These are phyloP conservation scores for Herminia tarsipennalis DNA, from an alignment of 2,888 invertebrate genomes.

Conservation along the genomic window DNA sequence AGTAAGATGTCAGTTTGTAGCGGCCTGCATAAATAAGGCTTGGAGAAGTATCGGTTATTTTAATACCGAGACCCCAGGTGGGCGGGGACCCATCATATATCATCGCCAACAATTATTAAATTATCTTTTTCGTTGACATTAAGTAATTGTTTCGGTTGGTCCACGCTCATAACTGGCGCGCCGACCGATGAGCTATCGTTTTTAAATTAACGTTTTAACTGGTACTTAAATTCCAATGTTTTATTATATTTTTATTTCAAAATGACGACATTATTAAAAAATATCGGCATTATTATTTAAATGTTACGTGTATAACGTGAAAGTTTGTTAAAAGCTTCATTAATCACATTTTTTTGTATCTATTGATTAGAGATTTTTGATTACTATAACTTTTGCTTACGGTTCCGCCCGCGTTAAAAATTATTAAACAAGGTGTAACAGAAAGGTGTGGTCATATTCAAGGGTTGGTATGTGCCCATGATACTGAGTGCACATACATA, in stretches of 20 bases:
- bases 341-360: conserved; percentile 9
- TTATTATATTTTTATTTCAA: conserved; percentile 51
- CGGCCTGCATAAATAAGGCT: conserved; percentile 79
- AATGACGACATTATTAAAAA: conserved; percentile 41
- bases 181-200: conserved; percentile 67
- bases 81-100: conserved; percentile 78
- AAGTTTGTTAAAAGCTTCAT: conserved; percentile 23
- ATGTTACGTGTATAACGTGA: conserved; percentile 15
- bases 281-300: conserved; percentile 16
- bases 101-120: conserved; percentile 84
- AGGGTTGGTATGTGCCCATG: no score
- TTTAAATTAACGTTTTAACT: conserved; percentile 68
- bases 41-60: conserved; percentile 78
- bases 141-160: conserved; percentile 82
- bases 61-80: conserved; percentile 79
- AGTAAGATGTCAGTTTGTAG: conserved; percentile 82
- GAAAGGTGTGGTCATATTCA: no score
- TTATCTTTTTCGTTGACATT: conserved; percentile 85
- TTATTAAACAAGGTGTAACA: no score
- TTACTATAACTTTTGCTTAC: no score
- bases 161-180: conserved; percentile 68
- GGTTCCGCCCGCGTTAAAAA: no score
- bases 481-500: no score
- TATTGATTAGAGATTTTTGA: no score
- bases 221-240: conserved; percentile 63